Base-by-base conservation (phyloP, 2,113 vertebrate genomes). In the Upupa epops region DNA sequence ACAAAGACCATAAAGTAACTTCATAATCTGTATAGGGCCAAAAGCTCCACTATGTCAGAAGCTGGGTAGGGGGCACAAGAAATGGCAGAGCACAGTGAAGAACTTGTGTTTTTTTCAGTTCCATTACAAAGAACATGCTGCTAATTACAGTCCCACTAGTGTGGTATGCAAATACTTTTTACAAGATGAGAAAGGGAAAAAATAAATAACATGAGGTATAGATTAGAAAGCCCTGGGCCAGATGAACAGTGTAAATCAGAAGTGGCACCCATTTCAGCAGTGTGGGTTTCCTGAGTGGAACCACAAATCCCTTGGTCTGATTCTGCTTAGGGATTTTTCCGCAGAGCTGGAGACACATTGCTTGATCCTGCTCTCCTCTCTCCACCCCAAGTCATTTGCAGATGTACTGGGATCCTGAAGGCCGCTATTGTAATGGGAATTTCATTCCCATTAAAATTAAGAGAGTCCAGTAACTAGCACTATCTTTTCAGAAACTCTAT, bases 1-100 rank as follows among this genome's bases (percentile, higher is more conserved):
- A 61, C 14, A 58, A 68, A 10, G 22, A 40, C 61, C 36, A 40
- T 29, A 51, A 70, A 69, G 2, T 5, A 83, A 45, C 36, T 83
- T 61, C 20, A 22, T 32, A 72, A 11, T 0, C 11, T 5, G 5
- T 60, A 55, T 8, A 80, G 58, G 29, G 40, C 21, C 8, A 55
- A 16, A 54, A 73, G 24, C 5, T 79, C 11, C 52, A 80, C 26
- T 22, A 28, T 1, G 1, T 4, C 1, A 1, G 26, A 0, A 28
- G 6, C 5, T 18, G 5, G 17, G 17, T 4, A 17, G 4, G 17
- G 19, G 28, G 12, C 32, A 54, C 12, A 68, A 28, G 31, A 60
- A 88, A 51, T 1, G 2, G 10, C n/a, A 94, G 13, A n/a, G n/a
- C 26, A 88, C 9, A 45, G 21, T 1, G 1, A 86, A 69, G 25